Evolutionary conservation across 2,797 vertebrate genomes (phyloP).

Genomic region (Argya squamiceps): DNA sequence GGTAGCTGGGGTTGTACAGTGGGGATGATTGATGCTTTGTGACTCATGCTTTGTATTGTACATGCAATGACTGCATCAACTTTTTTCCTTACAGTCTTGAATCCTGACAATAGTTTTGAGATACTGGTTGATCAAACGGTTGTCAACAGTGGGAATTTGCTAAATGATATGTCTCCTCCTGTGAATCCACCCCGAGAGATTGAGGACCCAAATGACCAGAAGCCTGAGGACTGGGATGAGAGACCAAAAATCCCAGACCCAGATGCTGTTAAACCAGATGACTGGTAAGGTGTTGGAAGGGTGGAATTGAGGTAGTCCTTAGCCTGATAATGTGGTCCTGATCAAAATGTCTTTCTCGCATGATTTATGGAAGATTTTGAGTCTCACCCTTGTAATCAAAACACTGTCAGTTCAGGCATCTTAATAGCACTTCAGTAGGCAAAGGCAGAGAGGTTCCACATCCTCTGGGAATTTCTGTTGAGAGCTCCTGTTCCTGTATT

Average conservation of each 20-base stretch:
- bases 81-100: slow-evolving; percentile 83
- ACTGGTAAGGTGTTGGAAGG: slow-evolving; percentile 83
- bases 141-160: slow-evolving; percentile 92
- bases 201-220: slow-evolving; percentile 93
- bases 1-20: neutral
- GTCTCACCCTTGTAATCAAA: neutral
- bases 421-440: neutral
- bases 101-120: slow-evolving; percentile 95
- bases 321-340: neutral
- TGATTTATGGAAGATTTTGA: neutral
- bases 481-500: neutral
- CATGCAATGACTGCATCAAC: neutral
- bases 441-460: neutral
- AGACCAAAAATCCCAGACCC: slow-evolving; percentile 96
- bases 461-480: neutral
- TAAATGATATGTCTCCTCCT: slow-evolving; percentile 90
- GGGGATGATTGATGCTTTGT: neutral
- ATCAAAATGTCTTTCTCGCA: neutral
- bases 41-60: neutral
- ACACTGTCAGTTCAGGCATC: neutral
- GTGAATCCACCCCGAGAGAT: slow-evolving; percentile 93
- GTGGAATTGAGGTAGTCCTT: neutral
- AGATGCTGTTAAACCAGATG: slow-evolving; percentile 91
- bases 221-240: slow-evolving; percentile 98
- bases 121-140: slow-evolving; percentile 91